Evolutionary conservation across 2,113 vertebrate species (phyloP).

Genomic region (Perccottus glenii): DNA sequence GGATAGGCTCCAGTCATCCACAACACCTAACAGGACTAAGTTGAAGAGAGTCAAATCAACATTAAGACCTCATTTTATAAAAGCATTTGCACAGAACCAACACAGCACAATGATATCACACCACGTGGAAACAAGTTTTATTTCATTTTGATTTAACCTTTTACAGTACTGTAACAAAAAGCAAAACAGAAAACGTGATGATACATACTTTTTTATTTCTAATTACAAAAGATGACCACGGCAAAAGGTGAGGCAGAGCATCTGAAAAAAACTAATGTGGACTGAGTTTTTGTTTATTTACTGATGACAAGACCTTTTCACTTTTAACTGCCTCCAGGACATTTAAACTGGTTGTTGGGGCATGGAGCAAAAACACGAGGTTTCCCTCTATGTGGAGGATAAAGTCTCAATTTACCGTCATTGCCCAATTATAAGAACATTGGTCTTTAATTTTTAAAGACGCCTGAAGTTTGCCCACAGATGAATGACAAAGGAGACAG

Average conservation of each 20-base stretch:
- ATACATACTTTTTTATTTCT: conserved; percentile 62
- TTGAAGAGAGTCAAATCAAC: no score
- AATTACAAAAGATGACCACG: conserved; percentile 63
- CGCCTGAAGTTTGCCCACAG: conserved; percentile 28
- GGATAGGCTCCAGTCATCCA: no score
- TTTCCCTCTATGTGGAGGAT: conserved; percentile 40
- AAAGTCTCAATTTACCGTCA: conserved; percentile 43
- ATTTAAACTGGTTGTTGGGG: conserved; percentile 30
- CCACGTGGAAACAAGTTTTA: conserved; percentile 51
- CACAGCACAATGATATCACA: conserved; percentile 8
- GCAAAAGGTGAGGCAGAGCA: conserved; percentile 4
- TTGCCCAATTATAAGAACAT: conserved; percentile 47
- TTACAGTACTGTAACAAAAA: conserved; percentile 76
- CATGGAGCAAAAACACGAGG: conserved; percentile 30
- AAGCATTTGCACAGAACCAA: neutral
- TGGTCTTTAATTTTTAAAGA: conserved; percentile 40
- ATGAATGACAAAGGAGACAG: conserved; percentile 26
- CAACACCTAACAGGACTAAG: no score
- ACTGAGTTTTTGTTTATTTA: conserved; percentile 39
- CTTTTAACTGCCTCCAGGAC: conserved; percentile 20
- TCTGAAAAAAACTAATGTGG: conserved; percentile 14
- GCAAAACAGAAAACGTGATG: conserved; percentile 47
- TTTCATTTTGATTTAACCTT: conserved; percentile 71
- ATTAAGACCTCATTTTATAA: no score
- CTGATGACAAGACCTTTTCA: conserved; percentile 19